Base-by-base conservation (phyloP, 2,888 invertebrate genomes). In the Microctonus aethiopoides region DNA sequence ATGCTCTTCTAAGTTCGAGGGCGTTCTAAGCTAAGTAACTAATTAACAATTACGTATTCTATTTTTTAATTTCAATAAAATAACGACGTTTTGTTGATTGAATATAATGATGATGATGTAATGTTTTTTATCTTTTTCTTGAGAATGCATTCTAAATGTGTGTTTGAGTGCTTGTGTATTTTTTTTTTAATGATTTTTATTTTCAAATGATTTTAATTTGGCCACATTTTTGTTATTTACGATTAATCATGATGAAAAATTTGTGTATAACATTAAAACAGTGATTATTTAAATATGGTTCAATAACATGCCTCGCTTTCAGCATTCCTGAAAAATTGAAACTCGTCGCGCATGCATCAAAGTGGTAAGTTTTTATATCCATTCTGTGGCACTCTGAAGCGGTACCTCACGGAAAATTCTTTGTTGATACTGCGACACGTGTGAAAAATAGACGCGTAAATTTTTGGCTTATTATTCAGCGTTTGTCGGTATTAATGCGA, bases 301-400 rank as follows among this genome's bases (percentile, higher is more conserved):
- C 70, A 74, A 73, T 71, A 72, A 70, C 75, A 76, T 76, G 75
- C 75, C 75, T 63, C 72, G 73, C 74, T 74, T 71, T 73, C 66
- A 73, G 75, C 75, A 75, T 76, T 76, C 72, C 75, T 52, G 74
- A 70, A 68, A 46, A 71, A 73, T 72, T 75, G 69, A 73, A 73
- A 74, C 72, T 71, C 75, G 74, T 75, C 71, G 75, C 73, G 76
- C 74, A 76, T 76, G 76, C 76, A 73, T 71, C 69, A 72, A 74
- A 73, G 68, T 73, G 69, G 72, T 72, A 67, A 71, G 73, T 39
- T 70, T 68, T 70, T 66, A 65, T 74, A 70, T 74, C 74, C 74
- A 74, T 69, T 75, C 72, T 75, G 73, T n/a, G n/a, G 72, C 71
- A 72, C 74, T 74, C 68, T 72, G 66, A 68, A 74, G 74, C 72